Conservation (phyloP, 2,797 vertebrate species). For the Hipposideros larvatus region DNA sequence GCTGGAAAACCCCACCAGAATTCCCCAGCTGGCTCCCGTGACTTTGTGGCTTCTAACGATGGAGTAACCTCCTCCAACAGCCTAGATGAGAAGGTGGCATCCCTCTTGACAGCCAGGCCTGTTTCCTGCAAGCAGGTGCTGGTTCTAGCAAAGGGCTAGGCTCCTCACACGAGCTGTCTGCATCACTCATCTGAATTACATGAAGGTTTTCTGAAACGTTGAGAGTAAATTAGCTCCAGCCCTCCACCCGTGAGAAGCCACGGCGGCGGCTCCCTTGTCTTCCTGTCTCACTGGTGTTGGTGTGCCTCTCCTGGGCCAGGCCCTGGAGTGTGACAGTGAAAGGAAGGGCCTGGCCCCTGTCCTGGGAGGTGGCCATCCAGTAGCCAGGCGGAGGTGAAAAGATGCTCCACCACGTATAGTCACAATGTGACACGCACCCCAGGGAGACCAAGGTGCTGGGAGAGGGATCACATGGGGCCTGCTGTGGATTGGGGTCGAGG, state of each 20-base stretch:
- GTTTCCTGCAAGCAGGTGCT: neutral
- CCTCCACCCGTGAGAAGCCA: accelerated
- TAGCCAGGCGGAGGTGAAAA: neutral
- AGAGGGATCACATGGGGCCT: neutral
- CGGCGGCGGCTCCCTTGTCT: neutral
- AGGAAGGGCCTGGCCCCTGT: neutral
- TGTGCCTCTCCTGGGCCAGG: neutral
- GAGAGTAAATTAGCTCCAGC: neutral
- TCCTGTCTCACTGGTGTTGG: accelerated
- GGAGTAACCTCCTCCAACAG: accelerated
- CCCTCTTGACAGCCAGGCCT: neutral
- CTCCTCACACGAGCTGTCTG: neutral
- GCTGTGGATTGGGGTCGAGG: neutral
- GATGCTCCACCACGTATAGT: too few relatives aligned
- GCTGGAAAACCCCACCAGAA: neutral
- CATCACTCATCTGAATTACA: too few relatives aligned
- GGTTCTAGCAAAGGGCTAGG: too few relatives aligned
- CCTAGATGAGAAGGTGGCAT: neutral
- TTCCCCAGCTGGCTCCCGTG: neutral
- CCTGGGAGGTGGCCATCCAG: neutral
- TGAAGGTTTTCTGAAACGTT: neutral
- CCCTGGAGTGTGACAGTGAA: too few relatives aligned
- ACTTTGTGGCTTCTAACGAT: neutral
- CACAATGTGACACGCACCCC: too few relatives aligned
- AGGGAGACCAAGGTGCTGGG: neutral